Base-by-base conservation (phyloP, 2,888 invertebrate species). In the Thecophora atra region DNA sequence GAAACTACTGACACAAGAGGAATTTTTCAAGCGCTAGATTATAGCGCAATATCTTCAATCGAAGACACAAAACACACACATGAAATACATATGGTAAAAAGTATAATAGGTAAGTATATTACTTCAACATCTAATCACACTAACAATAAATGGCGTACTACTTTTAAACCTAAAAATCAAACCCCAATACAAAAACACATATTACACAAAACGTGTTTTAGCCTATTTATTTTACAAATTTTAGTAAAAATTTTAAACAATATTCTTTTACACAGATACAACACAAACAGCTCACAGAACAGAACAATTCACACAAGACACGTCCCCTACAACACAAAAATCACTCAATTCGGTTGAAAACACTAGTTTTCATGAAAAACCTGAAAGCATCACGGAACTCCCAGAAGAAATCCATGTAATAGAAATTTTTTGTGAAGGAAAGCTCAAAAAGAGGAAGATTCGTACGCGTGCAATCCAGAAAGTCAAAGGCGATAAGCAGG, bases 271-370 rank as follows among this genome's bases (percentile, higher is more conserved):
- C 74, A 86, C 84, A 87, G 76, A 78, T 85, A 72, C 86, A 85
- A 66, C 81, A 87, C 74, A 81, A 82, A 78, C 83, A 86, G 79
- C 85, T 86, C 78, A 81, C 87, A 84, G 78, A 84, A 66, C 81
- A 78, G 81, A 82, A 83, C 85, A 88, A 81, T 84, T 83, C 76
- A 83, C 80, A 85, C 87, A 84, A 85, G 85, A 81, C 77, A 76
- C 76, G 52, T 47, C 62, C 37, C 30, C 37, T 28, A 63, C 51
- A 62, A 58, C 17, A 58, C 30, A 28, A 67, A 52, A 21, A 24
- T 17, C 58, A 24, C 58, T 21, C 19, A 8, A 37, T 37, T 37
- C 37, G 37, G 37, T 75, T 2, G 78, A 78, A 8, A 78, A 37
- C 7, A 37, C 37, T 2, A 6, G 7, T 37, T 6, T 37, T 8